Evolutionary conservation across 2,888 invertebrate species (phyloP), one percentile per base, ranked within the genome.

Genomic region (Dolichomitus sp.): DNA sequence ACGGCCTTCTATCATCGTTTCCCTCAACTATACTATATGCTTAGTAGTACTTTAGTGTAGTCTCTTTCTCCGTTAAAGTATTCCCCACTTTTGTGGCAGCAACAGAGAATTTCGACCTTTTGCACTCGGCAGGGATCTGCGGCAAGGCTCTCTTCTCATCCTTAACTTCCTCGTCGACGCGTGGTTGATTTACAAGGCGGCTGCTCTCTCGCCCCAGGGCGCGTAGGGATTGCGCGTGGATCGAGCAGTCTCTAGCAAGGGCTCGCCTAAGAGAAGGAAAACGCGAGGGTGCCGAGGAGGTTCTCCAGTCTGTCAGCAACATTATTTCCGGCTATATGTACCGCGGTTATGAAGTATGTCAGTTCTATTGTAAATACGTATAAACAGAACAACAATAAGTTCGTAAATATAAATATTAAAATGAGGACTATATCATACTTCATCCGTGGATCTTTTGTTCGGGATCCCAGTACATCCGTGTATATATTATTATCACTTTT

Each of bases 151-250:
- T 75, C 79, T 81, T 75, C 86, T 79, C 86, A 86, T 87, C 85
- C 88, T 88, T 87, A 87, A 89, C 88, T 86, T 90, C 87, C 86
- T 88, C 87, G 88, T 85, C 89, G 89, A 88, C 87, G 89, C 89
- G 88, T 89, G 87, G 87, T 89, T 91, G 90, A 91, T 91, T 91
- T 91, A 91, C 86, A 86, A 75, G 77, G 69, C 70, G 80, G 75
- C 83, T 40, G 68, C 70, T 81, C 81, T 77, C 33, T 61, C 76
- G 63, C 79, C 73, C 69, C 19, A 52, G 77, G 69, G 78, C 78
- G 72, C 72, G 70, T 68, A 80, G 65, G 70, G 75, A 78, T 80
- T 72, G 78, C 45, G 52, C 54, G 27, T 54, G 74, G 80, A 76
- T 70, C 77, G 68, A 48, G 81, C 81, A 82, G 81, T 72, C 65